A percentile compares a stretch with the other conserved stretches of the same genome.
phyloP scores from a whole-genome alignment of 2,113 vertebrate genomes.

The Lagopus leucura region DNA sequence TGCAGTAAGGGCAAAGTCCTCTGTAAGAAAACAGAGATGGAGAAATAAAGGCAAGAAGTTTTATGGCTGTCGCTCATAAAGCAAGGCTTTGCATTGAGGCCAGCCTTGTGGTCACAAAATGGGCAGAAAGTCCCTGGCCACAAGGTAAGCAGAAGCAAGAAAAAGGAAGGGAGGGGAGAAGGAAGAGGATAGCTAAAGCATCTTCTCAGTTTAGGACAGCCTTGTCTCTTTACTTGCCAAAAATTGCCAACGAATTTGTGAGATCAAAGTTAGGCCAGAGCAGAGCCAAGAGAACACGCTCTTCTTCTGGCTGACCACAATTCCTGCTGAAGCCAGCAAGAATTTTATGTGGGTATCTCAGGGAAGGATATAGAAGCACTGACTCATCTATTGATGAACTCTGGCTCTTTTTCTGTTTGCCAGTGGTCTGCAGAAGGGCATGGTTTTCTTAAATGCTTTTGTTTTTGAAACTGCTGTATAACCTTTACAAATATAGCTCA shows the following conservation, averaged over 20 bases:
- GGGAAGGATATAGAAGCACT: background rate
- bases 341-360: background rate
- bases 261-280: background rate
- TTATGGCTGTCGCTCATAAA: background rate
- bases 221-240: background rate
- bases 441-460: constrained; percentile 35
- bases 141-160: background rate
- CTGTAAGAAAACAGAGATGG: background rate
- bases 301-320: background rate
- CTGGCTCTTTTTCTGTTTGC: background rate
- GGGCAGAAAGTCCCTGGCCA: background rate
- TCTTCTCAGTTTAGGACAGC: background rate
- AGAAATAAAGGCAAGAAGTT: background rate
- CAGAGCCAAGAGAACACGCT: background rate
- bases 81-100: background rate
- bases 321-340: background rate
- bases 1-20: background rate
- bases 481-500: constrained; percentile 28
- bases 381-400: constrained; percentile 19
- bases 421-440: constrained; percentile 1
- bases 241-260: background rate
- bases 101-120: background rate
- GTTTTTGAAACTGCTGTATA: constrained; percentile 27
- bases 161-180: background rate
- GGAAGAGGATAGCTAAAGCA: background rate